phyloP scores from a whole-genome alignment of 2,888 invertebrate species.

The Tipula unca region DNA sequence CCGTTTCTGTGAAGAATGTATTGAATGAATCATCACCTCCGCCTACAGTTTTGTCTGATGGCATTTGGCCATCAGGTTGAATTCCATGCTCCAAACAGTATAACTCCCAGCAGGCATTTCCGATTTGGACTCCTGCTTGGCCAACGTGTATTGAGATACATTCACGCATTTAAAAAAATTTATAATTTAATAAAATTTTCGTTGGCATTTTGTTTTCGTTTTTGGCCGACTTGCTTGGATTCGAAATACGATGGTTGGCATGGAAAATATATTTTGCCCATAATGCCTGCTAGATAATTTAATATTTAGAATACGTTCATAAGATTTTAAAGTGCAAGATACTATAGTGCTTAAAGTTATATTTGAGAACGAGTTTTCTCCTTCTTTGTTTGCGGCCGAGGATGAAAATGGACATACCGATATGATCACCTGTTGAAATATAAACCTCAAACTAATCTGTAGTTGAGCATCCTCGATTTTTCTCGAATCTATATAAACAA shows the following conservation, averaged over 20 bases:
- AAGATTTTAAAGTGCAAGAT: too few species aligned
- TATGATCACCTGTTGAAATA: too few species aligned
- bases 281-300: background rate
- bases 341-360: too few species aligned
- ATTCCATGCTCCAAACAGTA: constrained; percentile 85
- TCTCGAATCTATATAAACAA: too few species aligned
- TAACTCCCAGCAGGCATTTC: constrained; percentile 84
- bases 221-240: background rate
- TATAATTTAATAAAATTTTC: background rate
- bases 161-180: constrained; percentile 47
- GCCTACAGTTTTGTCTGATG: constrained; percentile 67
- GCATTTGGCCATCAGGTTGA: constrained; percentile 89
- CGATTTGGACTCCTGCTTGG: constrained; percentile 81
- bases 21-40: constrained; percentile 70
- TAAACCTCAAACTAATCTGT: too few species aligned
- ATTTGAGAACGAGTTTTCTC: too few species aligned
- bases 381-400: too few species aligned
- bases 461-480: too few species aligned
- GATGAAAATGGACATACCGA: too few species aligned
- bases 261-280: background rate
- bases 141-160: constrained; percentile 72
- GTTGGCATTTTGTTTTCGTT: background rate
- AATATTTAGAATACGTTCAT: too few species aligned
- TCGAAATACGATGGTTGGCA: background rate
- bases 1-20: constrained; percentile 70